Percentiles rank a stretch among this genome's conserved stretches.
Conservation (phyloP, 2,113 vertebrate species). For the Sturnira hondurensis region DNA sequence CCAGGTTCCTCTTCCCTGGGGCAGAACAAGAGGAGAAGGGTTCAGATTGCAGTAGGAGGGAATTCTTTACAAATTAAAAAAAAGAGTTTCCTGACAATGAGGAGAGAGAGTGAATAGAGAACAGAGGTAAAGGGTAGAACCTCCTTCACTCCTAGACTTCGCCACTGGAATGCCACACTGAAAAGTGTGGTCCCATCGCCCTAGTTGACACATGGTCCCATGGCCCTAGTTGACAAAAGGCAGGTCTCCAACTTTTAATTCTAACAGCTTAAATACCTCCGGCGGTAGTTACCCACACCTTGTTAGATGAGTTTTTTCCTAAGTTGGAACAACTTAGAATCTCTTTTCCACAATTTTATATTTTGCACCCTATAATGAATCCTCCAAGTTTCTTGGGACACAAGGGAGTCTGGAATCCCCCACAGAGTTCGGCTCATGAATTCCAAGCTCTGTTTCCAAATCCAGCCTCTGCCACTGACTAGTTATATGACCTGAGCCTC, state of each 20-base stretch:
- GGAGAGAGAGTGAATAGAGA: not conserved
- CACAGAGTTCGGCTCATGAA: not conserved
- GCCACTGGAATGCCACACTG: not conserved
- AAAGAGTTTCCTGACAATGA: slow-evolving; percentile 53
- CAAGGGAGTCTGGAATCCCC: not conserved
- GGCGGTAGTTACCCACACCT: not conserved
- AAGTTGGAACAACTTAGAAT: not conserved
- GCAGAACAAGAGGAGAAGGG: slow-evolving; percentile 40
- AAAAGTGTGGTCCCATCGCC: no score
- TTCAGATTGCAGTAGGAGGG: slow-evolving; percentile 43
- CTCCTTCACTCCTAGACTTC: not conserved
- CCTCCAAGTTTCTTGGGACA: not conserved
- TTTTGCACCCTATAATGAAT: not conserved
- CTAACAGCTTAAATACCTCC: not conserved
- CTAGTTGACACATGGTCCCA: not conserved
- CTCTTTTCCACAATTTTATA: slow-evolving; percentile 5
- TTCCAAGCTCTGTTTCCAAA: slow-evolving; percentile 31
- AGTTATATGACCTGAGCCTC: not conserved
- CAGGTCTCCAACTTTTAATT: not conserved
- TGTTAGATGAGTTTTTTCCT: not conserved
- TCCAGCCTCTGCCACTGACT: not conserved
- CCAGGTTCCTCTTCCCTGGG: slow-evolving; percentile 27
- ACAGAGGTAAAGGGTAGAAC: slow-evolving; percentile 23
- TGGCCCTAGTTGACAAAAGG: not conserved
- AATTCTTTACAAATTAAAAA: slow-evolving; percentile 50